phyloP scores from a whole-genome alignment of 2,888 invertebrate species.

The Augochlorella aurata region DNA sequence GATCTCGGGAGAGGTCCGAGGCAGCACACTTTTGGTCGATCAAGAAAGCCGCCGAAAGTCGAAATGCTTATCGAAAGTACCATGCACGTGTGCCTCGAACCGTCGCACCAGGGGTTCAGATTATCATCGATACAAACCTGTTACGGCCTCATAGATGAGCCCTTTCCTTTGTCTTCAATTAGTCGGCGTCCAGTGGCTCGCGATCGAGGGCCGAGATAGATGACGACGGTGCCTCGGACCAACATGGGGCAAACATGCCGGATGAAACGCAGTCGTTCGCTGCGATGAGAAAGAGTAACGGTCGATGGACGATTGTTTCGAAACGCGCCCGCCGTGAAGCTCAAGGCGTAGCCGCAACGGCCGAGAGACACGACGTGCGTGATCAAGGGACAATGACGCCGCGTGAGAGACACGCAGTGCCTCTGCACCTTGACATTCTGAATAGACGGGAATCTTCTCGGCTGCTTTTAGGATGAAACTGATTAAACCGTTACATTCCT shows the following conservation, averaged over 20 bases:
- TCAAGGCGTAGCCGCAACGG: conserved; percentile 50
- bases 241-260: background rate
- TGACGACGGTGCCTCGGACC: background rate
- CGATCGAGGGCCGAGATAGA: background rate
- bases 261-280: background rate
- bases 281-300: conserved; percentile 60
- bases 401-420: conserved; percentile 5
- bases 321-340: conserved; percentile 56
- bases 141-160: background rate
- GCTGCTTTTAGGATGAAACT: background rate
- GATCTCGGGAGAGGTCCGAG: conserved; percentile 21
- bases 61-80: conserved; percentile 46
- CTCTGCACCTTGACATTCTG: conserved; percentile 13
- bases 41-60: conserved; percentile 54
- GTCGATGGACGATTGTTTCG: conserved; percentile 59
- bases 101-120: background rate
- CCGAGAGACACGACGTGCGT: conserved; percentile 18
- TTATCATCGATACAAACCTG: background rate
- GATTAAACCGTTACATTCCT: conserved; percentile 9
- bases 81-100: background rate
- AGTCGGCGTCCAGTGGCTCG: background rate
- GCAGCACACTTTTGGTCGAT: conserved; percentile 47
- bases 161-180: background rate
- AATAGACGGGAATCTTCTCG: conserved; percentile 7
- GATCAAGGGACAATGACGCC: conserved; percentile 17